These are phyloP conservation scores for Lasiurus borealis DNA, from an alignment of 2,113 vertebrate species.

Conservation along the genomic window DNA sequence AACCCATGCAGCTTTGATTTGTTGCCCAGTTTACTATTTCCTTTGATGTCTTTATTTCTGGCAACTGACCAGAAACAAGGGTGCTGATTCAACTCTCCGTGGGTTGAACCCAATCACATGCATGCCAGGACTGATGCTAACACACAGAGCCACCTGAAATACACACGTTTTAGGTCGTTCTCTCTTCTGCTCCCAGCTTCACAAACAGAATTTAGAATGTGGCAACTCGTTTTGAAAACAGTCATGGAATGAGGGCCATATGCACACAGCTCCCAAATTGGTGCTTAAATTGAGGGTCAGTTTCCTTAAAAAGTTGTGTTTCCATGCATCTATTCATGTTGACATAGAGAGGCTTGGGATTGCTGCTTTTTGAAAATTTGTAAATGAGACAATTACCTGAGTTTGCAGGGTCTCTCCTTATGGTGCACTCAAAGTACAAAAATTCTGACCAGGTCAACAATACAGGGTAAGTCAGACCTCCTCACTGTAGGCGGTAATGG, in stretches of 20 bases:
- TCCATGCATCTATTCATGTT: not conserved
- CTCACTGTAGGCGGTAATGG: not conserved
- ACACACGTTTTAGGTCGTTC: not conserved
- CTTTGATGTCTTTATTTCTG: slow-evolving; percentile 66
- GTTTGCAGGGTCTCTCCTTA: not conserved
- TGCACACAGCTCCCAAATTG: not conserved
- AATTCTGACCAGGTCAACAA: not conserved
- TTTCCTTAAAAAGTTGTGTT: not conserved
- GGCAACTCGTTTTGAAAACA: not conserved
- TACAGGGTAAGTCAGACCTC: not conserved
- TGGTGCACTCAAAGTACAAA: not conserved
- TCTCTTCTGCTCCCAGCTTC: slow-evolving; percentile 6
- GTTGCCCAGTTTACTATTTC: slow-evolving; percentile 56
- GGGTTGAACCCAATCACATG: not conserved
- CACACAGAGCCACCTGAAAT: not conserved
- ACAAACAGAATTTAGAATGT: slow-evolving; percentile 17
- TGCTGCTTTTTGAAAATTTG: slow-evolving; percentile 22
- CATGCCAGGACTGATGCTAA: not conserved
- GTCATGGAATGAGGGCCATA: not conserved
- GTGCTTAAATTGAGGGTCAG: not conserved
- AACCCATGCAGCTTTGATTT: not conserved
- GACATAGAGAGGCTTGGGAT: not conserved
- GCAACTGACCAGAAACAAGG: slow-evolving; percentile 50
- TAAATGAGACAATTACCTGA: slow-evolving; percentile 18
- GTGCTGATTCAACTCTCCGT: not conserved